Conservation (phyloP, 1,140 invertebrate genomes). For the Aphidius ervi region DNA sequence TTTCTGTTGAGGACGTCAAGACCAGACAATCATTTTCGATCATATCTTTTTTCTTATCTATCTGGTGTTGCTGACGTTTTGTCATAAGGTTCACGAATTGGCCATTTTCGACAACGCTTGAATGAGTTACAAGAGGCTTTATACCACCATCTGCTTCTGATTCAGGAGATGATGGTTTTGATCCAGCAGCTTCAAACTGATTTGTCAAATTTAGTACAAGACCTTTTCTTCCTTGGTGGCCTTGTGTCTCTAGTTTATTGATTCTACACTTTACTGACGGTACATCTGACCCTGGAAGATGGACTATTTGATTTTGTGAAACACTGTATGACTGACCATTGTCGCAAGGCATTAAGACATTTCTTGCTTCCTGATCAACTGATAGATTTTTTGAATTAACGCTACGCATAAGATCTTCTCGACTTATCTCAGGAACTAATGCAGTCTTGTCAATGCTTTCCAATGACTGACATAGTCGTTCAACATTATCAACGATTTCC, state of each 20-base stretch:
- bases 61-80: constrained; percentile 18
- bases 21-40: constrained; percentile 50
- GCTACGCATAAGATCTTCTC: constrained; percentile 45
- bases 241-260: constrained; percentile 63
- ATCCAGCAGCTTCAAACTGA: constrained; percentile 56
- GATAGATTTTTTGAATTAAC: constrained; percentile 32
- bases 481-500: constrained; percentile 56
- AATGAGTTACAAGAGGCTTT: constrained; percentile 21
- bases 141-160: constrained; percentile 36
- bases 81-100: not conserved
- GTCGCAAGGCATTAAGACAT: constrained; percentile 76
- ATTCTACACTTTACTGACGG: constrained; percentile 51
- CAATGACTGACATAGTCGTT: constrained; percentile 54
- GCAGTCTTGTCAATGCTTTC: constrained; percentile 51
- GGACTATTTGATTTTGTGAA: constrained; percentile 82
- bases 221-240: constrained; percentile 50
- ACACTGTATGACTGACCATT: constrained; percentile 83
- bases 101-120: constrained; percentile 33
- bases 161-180: constrained; percentile 51
- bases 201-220: constrained; percentile 63
- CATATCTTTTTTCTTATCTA: not conserved
- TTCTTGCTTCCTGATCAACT: constrained; percentile 55
- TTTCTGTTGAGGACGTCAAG: constrained; percentile 53
- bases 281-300: constrained; percentile 55
- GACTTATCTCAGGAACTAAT: constrained; percentile 40